Conservation (phyloP, 2,113 vertebrate genomes). For the Corythornis cristatus region DNA sequence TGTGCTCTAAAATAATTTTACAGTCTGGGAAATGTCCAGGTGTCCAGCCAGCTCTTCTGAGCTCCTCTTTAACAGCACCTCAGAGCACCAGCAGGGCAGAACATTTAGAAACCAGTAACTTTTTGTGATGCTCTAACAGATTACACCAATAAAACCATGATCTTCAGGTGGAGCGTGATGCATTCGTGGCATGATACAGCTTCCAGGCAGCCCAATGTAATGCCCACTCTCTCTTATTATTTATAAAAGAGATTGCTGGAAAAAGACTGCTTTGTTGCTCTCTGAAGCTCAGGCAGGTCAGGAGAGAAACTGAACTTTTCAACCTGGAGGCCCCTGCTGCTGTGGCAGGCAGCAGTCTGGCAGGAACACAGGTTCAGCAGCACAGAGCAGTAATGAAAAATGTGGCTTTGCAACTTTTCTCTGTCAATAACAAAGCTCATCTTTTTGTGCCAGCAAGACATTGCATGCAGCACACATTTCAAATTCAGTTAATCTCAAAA, state of each 20-base stretch:
- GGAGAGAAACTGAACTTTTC: slow-evolving; percentile 70
- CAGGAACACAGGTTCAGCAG: slow-evolving; percentile 40
- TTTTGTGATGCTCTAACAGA: background rate
- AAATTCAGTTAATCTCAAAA: slow-evolving; percentile 83
- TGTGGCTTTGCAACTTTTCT: slow-evolving; percentile 70
- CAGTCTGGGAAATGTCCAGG: background rate
- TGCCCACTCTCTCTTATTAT: background rate
- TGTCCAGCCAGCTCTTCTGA: background rate
- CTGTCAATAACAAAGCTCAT: slow-evolving; percentile 79
- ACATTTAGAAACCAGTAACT: background rate
- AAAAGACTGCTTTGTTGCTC: background rate
- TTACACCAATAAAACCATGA: background rate
- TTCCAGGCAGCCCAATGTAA: slow-evolving; percentile 18
- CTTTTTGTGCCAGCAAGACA: slow-evolving; percentile 74
- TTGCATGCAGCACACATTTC: slow-evolving; percentile 77
- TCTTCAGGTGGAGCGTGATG: background rate
- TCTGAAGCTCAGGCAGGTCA: slow-evolving; percentile 30
- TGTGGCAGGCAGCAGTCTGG: slow-evolving; percentile 24
- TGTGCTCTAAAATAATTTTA: background rate
- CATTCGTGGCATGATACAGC: slow-evolving; percentile 1
- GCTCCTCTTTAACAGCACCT: background rate
- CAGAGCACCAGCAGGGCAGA: background rate
- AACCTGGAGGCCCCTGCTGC: slow-evolving; percentile 37
- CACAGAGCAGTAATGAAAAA: slow-evolving; percentile 66
- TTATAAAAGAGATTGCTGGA: slow-evolving; percentile 10